Evolutionary conservation across 1,140 invertebrate species (phyloP).

Genomic region (Bombus sylvicola): DNA sequence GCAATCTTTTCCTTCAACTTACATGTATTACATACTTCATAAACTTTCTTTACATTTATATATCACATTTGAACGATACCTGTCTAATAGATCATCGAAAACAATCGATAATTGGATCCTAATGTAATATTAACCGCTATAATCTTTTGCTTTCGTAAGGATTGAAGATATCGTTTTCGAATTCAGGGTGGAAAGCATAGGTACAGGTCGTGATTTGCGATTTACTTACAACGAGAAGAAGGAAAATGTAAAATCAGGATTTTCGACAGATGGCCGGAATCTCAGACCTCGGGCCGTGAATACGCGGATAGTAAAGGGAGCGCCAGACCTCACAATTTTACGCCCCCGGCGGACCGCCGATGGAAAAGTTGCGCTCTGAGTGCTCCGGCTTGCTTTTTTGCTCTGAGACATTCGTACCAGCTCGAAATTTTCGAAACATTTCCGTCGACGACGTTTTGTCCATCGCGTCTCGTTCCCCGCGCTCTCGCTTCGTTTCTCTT

Average conservation of each 20-base stretch:
- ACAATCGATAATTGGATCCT: not conserved
- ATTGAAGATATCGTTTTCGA: not conserved
- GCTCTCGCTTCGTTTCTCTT: not conserved
- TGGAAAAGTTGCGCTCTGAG: slow-evolving; percentile 82
- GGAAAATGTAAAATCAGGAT: slow-evolving; percentile 80
- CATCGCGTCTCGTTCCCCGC: slow-evolving; percentile 31
- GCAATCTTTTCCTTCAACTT: not conserved
- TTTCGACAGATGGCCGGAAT: slow-evolving; percentile 80
- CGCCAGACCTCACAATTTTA: slow-evolving; percentile 78
- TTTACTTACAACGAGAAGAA: slow-evolving; percentile 67
- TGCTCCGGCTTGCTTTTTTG: slow-evolving; percentile 79
- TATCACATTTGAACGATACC: not conserved
- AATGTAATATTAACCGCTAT: not conserved
- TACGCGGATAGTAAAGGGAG: slow-evolving; percentile 63
- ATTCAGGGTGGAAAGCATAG: not conserved
- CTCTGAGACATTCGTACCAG: slow-evolving; percentile 57
- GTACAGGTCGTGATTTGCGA: slow-evolving; percentile 48
- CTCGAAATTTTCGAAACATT: slow-evolving; percentile 68
- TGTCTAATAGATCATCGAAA: not conserved
- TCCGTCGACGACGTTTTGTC: slow-evolving; percentile 47
- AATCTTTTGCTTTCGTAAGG: too few relatives aligned
- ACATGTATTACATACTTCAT: not conserved
- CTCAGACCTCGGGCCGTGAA: slow-evolving; percentile 78
- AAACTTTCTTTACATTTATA: not conserved
- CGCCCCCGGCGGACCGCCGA: slow-evolving; percentile 75